Evolutionary conservation across 2,888 invertebrate species (phyloP), one percentile per base, ranked within the genome.

Genomic region (Silvanus unidentatus): DNA sequence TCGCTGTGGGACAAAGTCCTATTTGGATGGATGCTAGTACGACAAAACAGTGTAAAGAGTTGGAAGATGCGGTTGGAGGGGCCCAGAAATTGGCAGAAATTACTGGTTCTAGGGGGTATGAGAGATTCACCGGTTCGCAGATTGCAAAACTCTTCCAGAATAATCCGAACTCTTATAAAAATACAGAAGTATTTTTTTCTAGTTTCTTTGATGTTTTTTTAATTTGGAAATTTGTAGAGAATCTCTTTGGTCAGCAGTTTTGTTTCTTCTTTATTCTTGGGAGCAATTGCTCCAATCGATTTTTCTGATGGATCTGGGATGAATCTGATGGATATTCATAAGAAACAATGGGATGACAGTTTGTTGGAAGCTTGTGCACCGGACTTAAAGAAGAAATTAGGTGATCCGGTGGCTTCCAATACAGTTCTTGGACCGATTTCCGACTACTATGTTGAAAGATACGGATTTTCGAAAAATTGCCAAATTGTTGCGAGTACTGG

Each of bases 21-120:
- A 84, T 96, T 11, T 98, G 98, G 98, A 93, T 96, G 93, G 97
- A 98, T 70, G 86, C 88, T 2, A 92, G 88, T 54, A 93, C 83
- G 54, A 77, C 77, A 0, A 72, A 75, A 30, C 84, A 92, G 63
- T 94, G 94, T 66, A 73, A 75, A 48, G 76, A 83, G 50, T 72
- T 98, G 48, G 96, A 97, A 71, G 79, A 83, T 16, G 81, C 80
- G 13, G 78, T 92, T 8, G 95, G 94, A 2, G 94, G 72, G 14
- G 57, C 71, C 36, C 64, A 86, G 89, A 81, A 80, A 72, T 70
- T 94, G 44, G 82, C 90, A 0, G 77, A 79, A 63, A 78, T 89
- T 40, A 94, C 93, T 4, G 94, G 94, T 1, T 92, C 92, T 0
- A 75, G 84, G 48, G 93, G 88, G 0, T 91, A 88, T 73, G 91